Evolutionary conservation across 2,797 vertebrate genomes (phyloP), one percentile per base, ranked within the genome.

Genomic region (Dallia pectoralis): DNA sequence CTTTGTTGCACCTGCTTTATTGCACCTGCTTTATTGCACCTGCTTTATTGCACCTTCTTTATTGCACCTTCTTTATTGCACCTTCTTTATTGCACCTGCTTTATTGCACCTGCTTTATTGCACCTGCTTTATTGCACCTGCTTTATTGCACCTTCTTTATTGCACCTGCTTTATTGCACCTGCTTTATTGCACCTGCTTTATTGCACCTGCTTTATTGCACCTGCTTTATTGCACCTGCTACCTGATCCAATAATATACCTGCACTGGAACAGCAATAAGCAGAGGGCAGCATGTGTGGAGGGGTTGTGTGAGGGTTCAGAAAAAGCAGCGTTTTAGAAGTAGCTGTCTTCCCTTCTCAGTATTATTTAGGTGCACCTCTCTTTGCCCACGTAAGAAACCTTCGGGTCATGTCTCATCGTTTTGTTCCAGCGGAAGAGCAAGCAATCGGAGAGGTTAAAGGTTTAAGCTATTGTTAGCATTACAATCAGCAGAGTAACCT

Each of bases 161-260:
- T n/a, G n/a, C n/a, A n/a, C n/a, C n/a, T n/a, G n/a, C n/a, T n/a
- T n/a, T n/a, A n/a, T n/a, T n/a, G n/a, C n/a, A n/a, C n/a, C n/a
- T n/a, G n/a, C n/a, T n/a, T n/a, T n/a, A n/a, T n/a, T n/a, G n/a
- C n/a, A n/a, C n/a, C n/a, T n/a, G n/a, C n/a, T n/a, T n/a, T n/a
- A n/a, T n/a, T n/a, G n/a, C n/a, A n/a, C n/a, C n/a, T n/a, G n/a
- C n/a, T n/a, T n/a, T n/a, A n/a, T n/a, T n/a, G n/a, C n/a, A n/a
- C n/a, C n/a, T n/a, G n/a, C n/a, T n/a, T n/a, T n/a, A 59, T 22
- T 59, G 56, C 56, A 63, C 61, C 61, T 63, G 27, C 61, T 63
- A 30, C 61, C 61, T 30, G 61, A 30, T 30, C 61, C 61, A 29
- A 5, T 56, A 63, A 29, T 30, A 63, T 16, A 32, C 29, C 61